These are phyloP conservation scores for Frankliniella intonsa DNA, from an alignment of 2,888 invertebrate genomes.

Conservation along the genomic window DNA sequence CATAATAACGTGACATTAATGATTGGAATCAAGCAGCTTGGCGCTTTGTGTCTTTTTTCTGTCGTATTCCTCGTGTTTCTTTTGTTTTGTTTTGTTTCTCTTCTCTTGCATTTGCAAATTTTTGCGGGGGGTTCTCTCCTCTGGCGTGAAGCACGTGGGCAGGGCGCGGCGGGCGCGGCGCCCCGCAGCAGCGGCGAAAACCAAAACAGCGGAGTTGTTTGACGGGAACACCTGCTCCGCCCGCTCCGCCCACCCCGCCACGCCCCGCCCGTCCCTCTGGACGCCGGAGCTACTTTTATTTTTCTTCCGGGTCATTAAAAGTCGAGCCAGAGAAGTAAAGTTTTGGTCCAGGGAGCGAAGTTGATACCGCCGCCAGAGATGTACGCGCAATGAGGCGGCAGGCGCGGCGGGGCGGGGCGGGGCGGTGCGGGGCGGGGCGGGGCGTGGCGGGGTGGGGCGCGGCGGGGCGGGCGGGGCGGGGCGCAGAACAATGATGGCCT, in stretches of 20 bases:
- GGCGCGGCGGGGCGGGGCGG: background rate
- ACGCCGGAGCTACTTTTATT: background rate
- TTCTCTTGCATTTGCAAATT: background rate
- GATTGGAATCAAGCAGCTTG: background rate
- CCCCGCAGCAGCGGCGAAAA: too few species aligned
- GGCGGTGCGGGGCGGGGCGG: background rate
- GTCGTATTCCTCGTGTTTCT: too few species aligned
- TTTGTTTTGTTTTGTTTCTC: background rate
- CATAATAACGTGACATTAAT: slow-evolving; percentile 19
- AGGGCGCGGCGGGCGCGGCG: background rate
- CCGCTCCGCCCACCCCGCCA: too few species aligned
- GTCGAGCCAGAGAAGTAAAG: background rate
- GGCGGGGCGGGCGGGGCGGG: background rate
- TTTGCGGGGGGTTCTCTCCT: background rate
- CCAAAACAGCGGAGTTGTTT: too few species aligned
- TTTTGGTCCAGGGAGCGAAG: background rate
- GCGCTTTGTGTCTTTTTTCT: too few species aligned
- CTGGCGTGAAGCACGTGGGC: background rate
- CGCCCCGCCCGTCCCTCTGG: background rate
- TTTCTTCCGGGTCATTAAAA: background rate
- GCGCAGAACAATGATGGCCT: too few species aligned
- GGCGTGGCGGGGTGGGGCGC: background rate
- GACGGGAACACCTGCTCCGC: too few species aligned
- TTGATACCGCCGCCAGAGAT: background rate
- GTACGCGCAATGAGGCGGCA: background rate